Conservation (phyloP, 1,140 invertebrate species). For the Drosophila asahinai region DNA sequence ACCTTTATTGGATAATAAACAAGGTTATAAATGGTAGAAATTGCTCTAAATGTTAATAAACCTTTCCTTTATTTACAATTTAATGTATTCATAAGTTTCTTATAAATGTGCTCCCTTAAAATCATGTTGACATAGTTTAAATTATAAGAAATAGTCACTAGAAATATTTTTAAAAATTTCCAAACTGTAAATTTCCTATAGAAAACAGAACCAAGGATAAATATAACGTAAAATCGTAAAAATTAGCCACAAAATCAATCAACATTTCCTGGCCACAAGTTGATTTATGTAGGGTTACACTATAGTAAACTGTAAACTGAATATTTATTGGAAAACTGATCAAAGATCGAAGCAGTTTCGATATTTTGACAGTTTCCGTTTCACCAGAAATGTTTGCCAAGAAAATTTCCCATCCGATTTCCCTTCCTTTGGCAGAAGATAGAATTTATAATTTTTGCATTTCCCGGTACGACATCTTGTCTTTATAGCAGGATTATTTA, state of each 20-base stretch:
- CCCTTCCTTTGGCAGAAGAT: not conserved
- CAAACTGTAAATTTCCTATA: not conserved
- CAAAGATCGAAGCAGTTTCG: slow-evolving; percentile 23
- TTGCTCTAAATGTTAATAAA: not conserved
- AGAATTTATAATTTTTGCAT: slow-evolving; percentile 46
- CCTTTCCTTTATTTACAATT: not conserved
- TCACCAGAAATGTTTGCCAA: slow-evolving; percentile 28
- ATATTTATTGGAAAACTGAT: slow-evolving; percentile 37
- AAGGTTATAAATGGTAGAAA: not conserved
- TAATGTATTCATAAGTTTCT: no score
- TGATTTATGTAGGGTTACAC: slow-evolving; percentile 25
- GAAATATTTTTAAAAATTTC: not conserved
- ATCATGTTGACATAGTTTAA: no score
- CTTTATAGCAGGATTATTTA: slow-evolving; percentile 36
- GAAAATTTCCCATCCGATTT: slow-evolving; percentile 26
- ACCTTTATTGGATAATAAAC: no score
- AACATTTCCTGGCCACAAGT: slow-evolving; percentile 7
- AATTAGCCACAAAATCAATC: slow-evolving; percentile 19
- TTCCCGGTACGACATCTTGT: slow-evolving; percentile 51
- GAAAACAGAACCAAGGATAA: not conserved
- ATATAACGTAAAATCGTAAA: slow-evolving; percentile 16
- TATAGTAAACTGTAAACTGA: slow-evolving; percentile 17
- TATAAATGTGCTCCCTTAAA: no score
- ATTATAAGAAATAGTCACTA: not conserved
- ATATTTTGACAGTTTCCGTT: slow-evolving; percentile 49